These are phyloP conservation scores for Alosa sapidissima DNA, from an alignment of 2,797 vertebrate species.

Conservation along the genomic window DNA sequence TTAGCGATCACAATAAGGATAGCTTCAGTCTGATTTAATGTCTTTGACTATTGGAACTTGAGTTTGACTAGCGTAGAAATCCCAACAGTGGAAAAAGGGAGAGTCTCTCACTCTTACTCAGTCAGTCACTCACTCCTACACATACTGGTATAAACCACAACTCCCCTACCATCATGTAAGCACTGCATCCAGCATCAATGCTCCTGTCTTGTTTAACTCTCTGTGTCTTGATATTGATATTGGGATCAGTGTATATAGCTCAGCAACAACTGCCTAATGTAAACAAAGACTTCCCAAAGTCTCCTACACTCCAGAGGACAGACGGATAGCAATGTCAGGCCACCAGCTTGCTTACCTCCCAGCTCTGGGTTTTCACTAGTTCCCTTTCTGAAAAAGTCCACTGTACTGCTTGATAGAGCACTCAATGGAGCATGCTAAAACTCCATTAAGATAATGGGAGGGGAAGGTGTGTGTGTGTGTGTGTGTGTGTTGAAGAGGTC, in stretches of 20 bases:
- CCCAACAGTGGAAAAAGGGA: background rate
- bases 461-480: constrained; percentile 11
- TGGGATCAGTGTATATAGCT: too few relatives aligned
- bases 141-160: background rate
- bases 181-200: background rate
- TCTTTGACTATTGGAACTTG: background rate
- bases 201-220: background rate
- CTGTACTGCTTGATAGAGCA: background rate
- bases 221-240: too few relatives aligned
- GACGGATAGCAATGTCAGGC: background rate
- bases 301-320: background rate
- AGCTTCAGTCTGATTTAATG: background rate
- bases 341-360: background rate
- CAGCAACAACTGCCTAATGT: too few relatives aligned
- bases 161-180: background rate
- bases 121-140: background rate
- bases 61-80: background rate
- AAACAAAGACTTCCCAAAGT: background rate
- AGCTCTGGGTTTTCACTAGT: background rate
- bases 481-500: background rate
- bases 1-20: background rate
- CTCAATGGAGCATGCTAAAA: constrained; percentile 14
- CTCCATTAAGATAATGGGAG: background rate
- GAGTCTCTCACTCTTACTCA: background rate
- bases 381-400: background rate